Percentiles rank a stretch among this genome's conserved stretches.
Conservation (phyloP, 2,113 vertebrate species). For the Rostratula benghalensis region DNA sequence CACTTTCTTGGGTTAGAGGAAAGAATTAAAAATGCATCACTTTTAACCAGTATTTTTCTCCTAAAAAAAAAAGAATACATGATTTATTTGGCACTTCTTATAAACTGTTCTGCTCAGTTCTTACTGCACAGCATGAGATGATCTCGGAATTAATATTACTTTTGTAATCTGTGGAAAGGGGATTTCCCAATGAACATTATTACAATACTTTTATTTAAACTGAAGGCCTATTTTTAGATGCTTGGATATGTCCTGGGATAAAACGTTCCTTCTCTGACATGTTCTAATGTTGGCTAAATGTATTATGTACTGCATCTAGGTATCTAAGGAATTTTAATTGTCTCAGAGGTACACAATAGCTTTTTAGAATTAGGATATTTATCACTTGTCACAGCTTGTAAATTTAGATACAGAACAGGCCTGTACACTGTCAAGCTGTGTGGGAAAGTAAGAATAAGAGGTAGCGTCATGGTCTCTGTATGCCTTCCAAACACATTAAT, state of each 20-base stretch:
- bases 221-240: slow-evolving; percentile 53
- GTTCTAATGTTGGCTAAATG: slow-evolving; percentile 52
- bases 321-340: slow-evolving; percentile 67
- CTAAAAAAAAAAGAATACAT: neutral
- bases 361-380: slow-evolving; percentile 63
- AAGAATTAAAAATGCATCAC: neutral
- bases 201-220: slow-evolving; percentile 30
- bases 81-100: neutral
- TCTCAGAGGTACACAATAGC: slow-evolving; percentile 52
- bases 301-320: slow-evolving; percentile 61
- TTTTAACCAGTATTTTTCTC: neutral
- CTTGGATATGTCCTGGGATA: slow-evolving; percentile 32
- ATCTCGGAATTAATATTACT: neutral
- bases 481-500: slow-evolving; percentile 24
- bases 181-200: slow-evolving; percentile 35
- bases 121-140: neutral
- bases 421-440: slow-evolving; percentile 45
- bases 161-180: slow-evolving; percentile 28
- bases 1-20: neutral
- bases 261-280: slow-evolving; percentile 40
- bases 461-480: slow-evolving; percentile 34
- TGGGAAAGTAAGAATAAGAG: slow-evolving; percentile 46
- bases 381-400: slow-evolving; percentile 64
- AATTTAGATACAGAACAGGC: slow-evolving; percentile 55
- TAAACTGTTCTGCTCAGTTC: neutral